These are phyloP conservation scores for Camponotus pennsylvanicus DNA, from an alignment of 1,140 invertebrate genomes.

Conservation along the genomic window DNA sequence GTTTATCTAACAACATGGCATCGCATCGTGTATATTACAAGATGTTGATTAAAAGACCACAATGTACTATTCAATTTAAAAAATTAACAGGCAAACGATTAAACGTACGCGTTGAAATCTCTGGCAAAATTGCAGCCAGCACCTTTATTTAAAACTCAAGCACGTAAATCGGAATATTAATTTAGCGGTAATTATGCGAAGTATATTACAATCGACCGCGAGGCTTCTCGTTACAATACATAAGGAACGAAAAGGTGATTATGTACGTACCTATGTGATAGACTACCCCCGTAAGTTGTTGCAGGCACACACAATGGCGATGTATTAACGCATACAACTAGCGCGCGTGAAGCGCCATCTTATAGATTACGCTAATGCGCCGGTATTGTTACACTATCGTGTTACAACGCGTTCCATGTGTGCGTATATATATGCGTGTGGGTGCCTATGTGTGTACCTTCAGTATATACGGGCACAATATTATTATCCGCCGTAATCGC, in stretches of 20 bases:
- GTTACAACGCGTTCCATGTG: slow-evolving; percentile 40
- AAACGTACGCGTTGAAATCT: neutral
- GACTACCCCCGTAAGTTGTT: slow-evolving; percentile 24
- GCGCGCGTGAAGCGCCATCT: slow-evolving; percentile 10
- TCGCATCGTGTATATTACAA: neutral
- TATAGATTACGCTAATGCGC: slow-evolving; percentile 60
- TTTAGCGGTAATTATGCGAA: neutral
- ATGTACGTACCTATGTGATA: neutral
- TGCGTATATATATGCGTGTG: too few relatives aligned
- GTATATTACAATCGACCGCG: slow-evolving; percentile 3
- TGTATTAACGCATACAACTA: slow-evolving; percentile 22
- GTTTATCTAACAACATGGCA: neutral
- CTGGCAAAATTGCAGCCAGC: neutral
- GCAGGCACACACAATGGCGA: slow-evolving; percentile 14
- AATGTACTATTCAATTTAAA: neutral
- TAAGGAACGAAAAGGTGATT: neutral
- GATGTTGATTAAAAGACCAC: too few relatives aligned
- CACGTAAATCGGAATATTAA: neutral
- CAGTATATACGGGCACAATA: slow-evolving; percentile 48
- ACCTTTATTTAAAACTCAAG: neutral
- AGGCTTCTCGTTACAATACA: neutral
- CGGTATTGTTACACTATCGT: slow-evolving; percentile 60
- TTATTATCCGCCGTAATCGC: slow-evolving; percentile 58
- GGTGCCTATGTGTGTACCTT: too few relatives aligned
- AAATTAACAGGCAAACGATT: neutral